A percentile compares a stretch with the other conserved stretches of the same genome.
Conservation (phyloP, 2,888 invertebrate genomes). For the Drosophila mercatorum region DNA sequence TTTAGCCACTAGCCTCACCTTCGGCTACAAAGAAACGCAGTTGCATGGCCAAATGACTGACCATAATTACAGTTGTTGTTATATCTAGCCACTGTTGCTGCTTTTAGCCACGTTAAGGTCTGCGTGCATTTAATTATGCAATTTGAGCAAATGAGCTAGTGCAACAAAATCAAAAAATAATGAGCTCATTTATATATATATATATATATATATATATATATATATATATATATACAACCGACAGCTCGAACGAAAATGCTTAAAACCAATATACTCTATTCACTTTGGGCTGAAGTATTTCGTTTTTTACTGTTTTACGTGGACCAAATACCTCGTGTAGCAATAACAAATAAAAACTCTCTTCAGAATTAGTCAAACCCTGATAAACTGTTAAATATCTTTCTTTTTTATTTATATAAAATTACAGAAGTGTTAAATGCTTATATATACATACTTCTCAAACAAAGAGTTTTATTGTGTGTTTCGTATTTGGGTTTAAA, state of each 20-base stretch:
- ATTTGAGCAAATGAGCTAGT: constrained; percentile 73
- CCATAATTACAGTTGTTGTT: constrained; percentile 67
- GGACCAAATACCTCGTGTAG: constrained; percentile 53
- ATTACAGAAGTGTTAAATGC: constrained; percentile 52
- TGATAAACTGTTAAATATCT: constrained; percentile 56
- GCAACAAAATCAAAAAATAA: constrained; percentile 27
- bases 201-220: too few species aligned
- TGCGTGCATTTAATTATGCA: constrained; percentile 80
- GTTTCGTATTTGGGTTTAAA: constrained; percentile 2
- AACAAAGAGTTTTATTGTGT: constrained; percentile 51
- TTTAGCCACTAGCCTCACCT: constrained; percentile 64
- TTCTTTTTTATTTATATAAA: constrained; percentile 46
- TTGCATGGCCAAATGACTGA: constrained; percentile 60
- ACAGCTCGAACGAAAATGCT: background rate
- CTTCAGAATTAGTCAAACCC: constrained; percentile 60
- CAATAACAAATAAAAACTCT: constrained; percentile 30
- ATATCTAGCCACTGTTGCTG: constrained; percentile 17
- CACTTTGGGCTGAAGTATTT: background rate
- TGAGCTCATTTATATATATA: background rate
- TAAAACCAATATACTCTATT: background rate
- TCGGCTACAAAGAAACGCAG: constrained; percentile 58
- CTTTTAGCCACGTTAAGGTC: constrained; percentile 60
- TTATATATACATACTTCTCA: constrained; percentile 2
- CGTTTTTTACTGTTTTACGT: constrained; percentile 54
- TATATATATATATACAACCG: too few species aligned